These are phyloP conservation scores for Drosophila atripex DNA, from an alignment of 2,888 invertebrate species.

Conservation along the genomic window DNA sequence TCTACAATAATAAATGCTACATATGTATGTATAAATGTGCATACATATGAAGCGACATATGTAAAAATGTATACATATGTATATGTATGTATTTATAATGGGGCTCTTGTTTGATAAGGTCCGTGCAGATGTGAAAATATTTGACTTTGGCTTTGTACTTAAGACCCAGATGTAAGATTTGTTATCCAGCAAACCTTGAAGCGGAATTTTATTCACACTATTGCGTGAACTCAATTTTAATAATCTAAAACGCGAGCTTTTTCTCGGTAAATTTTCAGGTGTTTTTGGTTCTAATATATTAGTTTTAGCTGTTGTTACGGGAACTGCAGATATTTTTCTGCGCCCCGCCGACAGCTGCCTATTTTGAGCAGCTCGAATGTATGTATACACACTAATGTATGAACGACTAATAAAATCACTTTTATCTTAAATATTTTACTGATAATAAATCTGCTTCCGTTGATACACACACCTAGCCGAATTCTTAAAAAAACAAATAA, in stretches of 20 bases:
- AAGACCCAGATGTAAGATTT: neutral
- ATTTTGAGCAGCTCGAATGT: constrained; percentile 55
- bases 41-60: no score
- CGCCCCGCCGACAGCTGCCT: constrained; percentile 38
- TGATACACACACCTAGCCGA: constrained; percentile 1
- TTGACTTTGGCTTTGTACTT: neutral
- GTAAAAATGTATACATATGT: no score
- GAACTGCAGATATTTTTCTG: neutral
- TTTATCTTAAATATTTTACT: neutral
- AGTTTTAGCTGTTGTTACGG: constrained; percentile 14
- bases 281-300: constrained; percentile 9
- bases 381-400: constrained; percentile 21
- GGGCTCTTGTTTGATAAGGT: neutral
- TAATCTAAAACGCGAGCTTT: no score
- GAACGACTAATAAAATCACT: constrained; percentile 2
- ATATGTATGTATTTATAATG: no score
- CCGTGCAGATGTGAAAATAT: neutral
- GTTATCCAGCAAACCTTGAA: neutral
- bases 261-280: neutral
- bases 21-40: no score
- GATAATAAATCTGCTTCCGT: neutral
- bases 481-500: constrained; percentile 18
- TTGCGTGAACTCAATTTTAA: neutral
- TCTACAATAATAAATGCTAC: neutral
- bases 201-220: neutral